Percentiles rank a stretch among this genome's conserved stretches.
Evolutionary conservation across 2,797 vertebrate species (phyloP).

Genomic region (Cuculus canorus): DNA sequence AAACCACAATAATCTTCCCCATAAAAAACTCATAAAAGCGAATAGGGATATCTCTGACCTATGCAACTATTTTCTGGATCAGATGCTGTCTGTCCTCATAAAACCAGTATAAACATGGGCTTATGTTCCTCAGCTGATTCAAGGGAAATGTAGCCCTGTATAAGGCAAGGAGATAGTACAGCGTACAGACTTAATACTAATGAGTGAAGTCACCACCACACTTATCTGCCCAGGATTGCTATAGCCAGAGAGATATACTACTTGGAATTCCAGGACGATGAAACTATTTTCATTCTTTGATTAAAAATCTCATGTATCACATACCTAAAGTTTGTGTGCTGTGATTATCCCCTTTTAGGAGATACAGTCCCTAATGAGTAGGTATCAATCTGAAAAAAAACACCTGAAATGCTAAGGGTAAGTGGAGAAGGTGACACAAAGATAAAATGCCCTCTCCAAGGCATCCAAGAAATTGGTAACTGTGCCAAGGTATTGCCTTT

Average conservation of each 20-base stretch:
- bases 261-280: neutral
- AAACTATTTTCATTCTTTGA: neutral
- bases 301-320: neutral
- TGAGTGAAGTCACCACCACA: neutral
- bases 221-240: neutral
- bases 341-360: neutral
- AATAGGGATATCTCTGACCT: neutral
- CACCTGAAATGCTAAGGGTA: neutral
- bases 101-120: neutral
- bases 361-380: neutral
- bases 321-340: neutral
- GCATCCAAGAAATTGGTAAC: neutral
- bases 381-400: neutral
- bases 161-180: neutral
- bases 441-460: neutral
- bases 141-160: neutral
- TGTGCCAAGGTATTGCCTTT: neutral
- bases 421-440: neutral
- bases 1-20: neutral
- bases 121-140: neutral
- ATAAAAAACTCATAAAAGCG: neutral
- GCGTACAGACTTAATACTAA: neutral
- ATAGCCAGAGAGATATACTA: neutral
- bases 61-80: neutral
- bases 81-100: neutral